Evolutionary conservation across 2,113 vertebrate species (phyloP).

Genomic region (Eclectus roratus): DNA sequence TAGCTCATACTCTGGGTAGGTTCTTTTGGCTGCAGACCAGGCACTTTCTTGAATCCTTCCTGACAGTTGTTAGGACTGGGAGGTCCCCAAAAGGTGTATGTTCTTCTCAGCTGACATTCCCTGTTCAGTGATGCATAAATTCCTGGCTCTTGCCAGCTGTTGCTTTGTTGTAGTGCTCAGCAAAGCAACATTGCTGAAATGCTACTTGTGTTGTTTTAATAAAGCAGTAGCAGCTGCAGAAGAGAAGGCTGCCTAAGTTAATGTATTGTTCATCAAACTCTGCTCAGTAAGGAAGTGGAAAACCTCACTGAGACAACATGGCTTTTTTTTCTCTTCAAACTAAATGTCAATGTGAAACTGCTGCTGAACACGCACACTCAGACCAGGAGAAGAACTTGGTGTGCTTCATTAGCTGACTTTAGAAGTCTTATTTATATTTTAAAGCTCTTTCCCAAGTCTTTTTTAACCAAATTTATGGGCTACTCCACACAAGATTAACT

Average conservation of each 20-base stretch:
- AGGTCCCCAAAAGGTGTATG: background rate
- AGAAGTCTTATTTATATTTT: background rate
- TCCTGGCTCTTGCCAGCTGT: background rate
- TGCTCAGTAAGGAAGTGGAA: constrained; percentile 48
- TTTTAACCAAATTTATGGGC: background rate
- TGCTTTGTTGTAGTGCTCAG: background rate
- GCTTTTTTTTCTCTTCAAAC: background rate
- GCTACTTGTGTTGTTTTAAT: background rate
- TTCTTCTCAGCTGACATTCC: background rate
- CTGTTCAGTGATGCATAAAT: background rate
- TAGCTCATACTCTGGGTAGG: background rate
- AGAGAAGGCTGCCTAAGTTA: background rate
- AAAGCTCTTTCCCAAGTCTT: background rate
- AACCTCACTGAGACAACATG: constrained; percentile 30
- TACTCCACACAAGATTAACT: background rate
- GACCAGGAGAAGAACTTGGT: background rate
- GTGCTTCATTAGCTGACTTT: background rate
- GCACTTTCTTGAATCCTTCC: background rate
- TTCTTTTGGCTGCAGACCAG: background rate
- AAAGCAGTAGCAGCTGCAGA: background rate
- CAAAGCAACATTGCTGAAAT: background rate
- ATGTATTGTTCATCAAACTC: background rate
- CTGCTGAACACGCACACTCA: background rate
- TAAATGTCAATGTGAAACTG: constrained; percentile 33
- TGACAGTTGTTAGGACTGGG: background rate